Conservation (phyloP, 2,888 invertebrate species). For the Cheiracanthium punctorium region DNA sequence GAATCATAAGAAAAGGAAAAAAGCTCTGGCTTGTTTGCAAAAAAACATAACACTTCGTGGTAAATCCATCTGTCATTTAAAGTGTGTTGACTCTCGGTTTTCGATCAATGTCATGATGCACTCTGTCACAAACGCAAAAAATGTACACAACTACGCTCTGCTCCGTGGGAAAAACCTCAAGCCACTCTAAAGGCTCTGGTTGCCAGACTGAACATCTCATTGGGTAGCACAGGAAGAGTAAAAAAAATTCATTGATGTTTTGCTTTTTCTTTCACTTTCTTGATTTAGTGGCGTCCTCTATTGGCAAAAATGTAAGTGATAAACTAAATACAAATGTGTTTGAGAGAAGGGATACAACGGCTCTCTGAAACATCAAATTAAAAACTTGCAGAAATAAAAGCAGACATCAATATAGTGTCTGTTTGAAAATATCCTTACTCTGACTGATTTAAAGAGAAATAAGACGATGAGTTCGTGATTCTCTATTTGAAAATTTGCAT, state of each 20-base stretch:
- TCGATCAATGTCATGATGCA: conserved; percentile 37
- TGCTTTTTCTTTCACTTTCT: not conserved
- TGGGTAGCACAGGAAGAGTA: conserved; percentile 2
- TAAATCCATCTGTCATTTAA: conserved; percentile 8
- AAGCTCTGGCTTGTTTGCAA: not conserved
- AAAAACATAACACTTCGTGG: not conserved
- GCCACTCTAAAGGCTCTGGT: conserved; percentile 22
- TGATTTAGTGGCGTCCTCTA: conserved; percentile 11
- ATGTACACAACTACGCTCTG: conserved; percentile 11
- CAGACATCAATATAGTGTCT: too few species aligned
- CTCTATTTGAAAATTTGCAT: too few species aligned
- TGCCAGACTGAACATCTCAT: conserved; percentile 33
- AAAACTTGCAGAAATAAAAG: too few species aligned
- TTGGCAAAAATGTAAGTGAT: not conserved
- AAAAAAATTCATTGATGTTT: conserved; percentile 54
- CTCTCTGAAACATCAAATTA: too few species aligned
- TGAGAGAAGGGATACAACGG: not conserved
- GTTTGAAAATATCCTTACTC: too few species aligned
- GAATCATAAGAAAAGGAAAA: conserved; percentile 33
- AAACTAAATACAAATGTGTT: not conserved
- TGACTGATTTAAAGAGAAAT: too few species aligned
- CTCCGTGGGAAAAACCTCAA: conserved; percentile 18
- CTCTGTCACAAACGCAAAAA: conserved; percentile 38
- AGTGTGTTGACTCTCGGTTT: conserved; percentile 29
- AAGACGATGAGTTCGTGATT: too few species aligned